These are phyloP conservation scores for Lonchura striata DNA, from an alignment of 2,113 vertebrate species.

Conservation along the genomic window DNA sequence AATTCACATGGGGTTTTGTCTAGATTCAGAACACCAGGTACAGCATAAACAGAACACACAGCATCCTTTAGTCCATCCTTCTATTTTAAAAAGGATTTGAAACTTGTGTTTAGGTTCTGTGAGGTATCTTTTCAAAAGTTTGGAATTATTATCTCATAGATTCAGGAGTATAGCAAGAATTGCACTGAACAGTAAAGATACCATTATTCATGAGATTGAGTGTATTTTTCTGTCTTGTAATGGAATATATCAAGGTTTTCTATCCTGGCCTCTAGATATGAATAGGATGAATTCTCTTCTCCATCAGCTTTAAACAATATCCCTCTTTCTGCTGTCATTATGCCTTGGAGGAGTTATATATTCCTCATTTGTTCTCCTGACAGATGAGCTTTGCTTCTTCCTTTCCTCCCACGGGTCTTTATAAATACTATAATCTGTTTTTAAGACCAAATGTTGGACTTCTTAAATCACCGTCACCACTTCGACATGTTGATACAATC, in stretches of 20 bases:
- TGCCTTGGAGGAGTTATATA: slow-evolving; percentile 3
- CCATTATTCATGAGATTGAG: background rate
- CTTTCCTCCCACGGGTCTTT: slow-evolving; percentile 56
- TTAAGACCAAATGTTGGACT: slow-evolving; percentile 42
- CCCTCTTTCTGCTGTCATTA: slow-evolving; percentile 29
- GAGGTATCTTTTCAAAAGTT: background rate
- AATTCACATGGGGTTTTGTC: background rate
- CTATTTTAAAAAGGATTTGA: background rate
- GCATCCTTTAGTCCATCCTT: background rate
- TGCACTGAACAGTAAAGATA: background rate
- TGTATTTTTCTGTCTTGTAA: background rate
- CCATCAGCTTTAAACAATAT: slow-evolving; percentile 11
- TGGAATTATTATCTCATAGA: background rate
- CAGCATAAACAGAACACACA: background rate
- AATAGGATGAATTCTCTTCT: slow-evolving; percentile 19
- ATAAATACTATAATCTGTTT: slow-evolving; percentile 53
- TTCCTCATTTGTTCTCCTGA: slow-evolving; percentile 30
- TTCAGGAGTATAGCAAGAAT: background rate
- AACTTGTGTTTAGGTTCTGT: background rate
- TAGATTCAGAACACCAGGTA: background rate
- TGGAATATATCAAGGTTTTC: slow-evolving; percentile 4
- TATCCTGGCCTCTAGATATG: background rate
- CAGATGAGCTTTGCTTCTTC: slow-evolving; percentile 44
- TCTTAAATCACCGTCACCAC: background rate
- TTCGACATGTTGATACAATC: slow-evolving; percentile 13